These are phyloP conservation scores for Aldrovandia affinis DNA, from an alignment of 2,797 vertebrate species.

Conservation along the genomic window DNA sequence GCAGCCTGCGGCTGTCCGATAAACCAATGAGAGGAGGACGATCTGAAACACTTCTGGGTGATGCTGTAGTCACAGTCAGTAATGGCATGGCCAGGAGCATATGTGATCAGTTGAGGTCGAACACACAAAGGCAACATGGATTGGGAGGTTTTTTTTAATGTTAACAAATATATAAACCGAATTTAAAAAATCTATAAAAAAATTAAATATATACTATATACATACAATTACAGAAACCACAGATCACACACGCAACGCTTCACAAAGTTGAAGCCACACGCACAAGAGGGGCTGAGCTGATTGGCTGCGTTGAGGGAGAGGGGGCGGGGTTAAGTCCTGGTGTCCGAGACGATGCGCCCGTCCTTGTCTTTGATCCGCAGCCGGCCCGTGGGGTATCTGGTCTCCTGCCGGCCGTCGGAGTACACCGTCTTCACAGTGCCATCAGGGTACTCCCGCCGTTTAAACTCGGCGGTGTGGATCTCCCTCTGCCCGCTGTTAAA, in stretches of 20 bases:
- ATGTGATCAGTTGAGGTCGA: neutral
- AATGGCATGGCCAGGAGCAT: too few relatives aligned
- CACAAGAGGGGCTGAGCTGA: neutral
- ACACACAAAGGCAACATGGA: neutral
- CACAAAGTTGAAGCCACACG: neutral
- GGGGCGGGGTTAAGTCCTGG: conserved; percentile 51
- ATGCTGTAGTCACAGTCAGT: too few relatives aligned
- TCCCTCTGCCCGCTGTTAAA: conserved; percentile 95
- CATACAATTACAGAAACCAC: conserved; percentile 20
- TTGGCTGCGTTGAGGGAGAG: neutral
- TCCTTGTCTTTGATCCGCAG: conserved; percentile 90
- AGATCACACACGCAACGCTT: conserved; percentile 20
- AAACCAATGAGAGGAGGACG: too few relatives aligned
- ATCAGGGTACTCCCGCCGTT: conserved; percentile 91
- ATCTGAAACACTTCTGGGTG: too few relatives aligned
- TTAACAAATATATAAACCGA: neutral
- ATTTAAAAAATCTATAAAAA: conserved; percentile 27
- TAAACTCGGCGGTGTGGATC: conserved; percentile 87
- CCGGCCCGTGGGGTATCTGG: conserved; percentile 85
- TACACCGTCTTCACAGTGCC: conserved; percentile 94
- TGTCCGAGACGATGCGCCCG: conserved; percentile 86
- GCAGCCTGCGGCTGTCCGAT: too few relatives aligned
- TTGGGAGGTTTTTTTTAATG: neutral
- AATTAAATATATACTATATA: conserved; percentile 33
- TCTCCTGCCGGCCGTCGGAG: conserved; percentile 87